Evolutionary conservation across 1,140 invertebrate genomes (phyloP).

Genomic region (Apis laboriosa): DNA sequence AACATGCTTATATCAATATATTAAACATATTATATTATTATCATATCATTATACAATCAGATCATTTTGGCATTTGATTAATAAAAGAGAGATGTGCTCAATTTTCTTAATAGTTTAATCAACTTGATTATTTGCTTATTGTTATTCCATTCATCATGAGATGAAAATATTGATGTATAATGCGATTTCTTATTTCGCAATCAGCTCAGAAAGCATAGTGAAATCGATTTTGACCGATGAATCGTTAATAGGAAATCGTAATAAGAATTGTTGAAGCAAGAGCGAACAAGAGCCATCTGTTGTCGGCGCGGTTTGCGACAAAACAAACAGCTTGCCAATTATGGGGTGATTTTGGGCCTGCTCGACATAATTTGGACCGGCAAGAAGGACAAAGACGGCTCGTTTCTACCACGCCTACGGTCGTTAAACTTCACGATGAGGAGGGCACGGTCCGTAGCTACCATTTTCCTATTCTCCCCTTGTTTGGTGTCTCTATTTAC

Average conservation of each 20-base stretch:
- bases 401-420: conserved; percentile 65
- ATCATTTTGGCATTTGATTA: too few relatives aligned
- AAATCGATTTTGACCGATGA: conserved; percentile 52
- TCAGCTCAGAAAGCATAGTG: conserved; percentile 27
- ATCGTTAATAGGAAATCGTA: conserved; percentile 56
- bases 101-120: too few relatives aligned
- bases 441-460: conserved; percentile 39
- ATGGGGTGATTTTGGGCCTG: conserved; percentile 68
- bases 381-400: conserved; percentile 70
- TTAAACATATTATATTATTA: too few relatives aligned
- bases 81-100: too few relatives aligned
- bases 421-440: conserved; percentile 63
- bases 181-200: neutral
- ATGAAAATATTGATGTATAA: neutral
- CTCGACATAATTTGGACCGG: conserved; percentile 73
- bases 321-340: conserved; percentile 78
- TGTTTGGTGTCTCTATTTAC: conserved; percentile 71
- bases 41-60: too few relatives aligned
- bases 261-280: conserved; percentile 46
- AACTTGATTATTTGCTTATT: too few relatives aligned
- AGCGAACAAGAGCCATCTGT: conserved; percentile 56
- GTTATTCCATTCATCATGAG: too few relatives aligned
- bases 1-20: too few relatives aligned
- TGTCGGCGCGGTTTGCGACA: conserved; percentile 67
- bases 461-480: conserved; percentile 57